A percentile compares a stretch with the other conserved stretches of the same genome.
These are phyloP conservation scores for Lochmaea crataegi DNA, from an alignment of 2,888 invertebrate species.

Conservation along the genomic window DNA sequence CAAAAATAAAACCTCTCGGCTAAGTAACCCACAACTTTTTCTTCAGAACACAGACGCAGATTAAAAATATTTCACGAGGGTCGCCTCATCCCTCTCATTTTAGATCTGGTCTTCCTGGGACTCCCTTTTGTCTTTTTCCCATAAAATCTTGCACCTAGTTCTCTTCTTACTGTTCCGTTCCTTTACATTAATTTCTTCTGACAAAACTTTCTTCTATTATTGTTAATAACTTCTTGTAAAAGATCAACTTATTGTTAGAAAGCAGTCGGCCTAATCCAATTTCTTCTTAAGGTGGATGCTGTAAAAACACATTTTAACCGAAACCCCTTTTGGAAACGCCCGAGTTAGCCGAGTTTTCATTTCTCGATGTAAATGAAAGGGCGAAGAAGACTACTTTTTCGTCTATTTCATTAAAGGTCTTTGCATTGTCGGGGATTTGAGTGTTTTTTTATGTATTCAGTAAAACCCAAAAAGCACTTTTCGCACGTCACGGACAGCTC, in stretches of 20 bases:
- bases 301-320: too few species aligned
- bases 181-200: too few species aligned
- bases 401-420: conserved; percentile 33
- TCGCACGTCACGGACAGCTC: conserved; percentile 27
- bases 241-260: too few species aligned
- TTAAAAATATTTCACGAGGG: background rate
- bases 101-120: too few species aligned
- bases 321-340: background rate
- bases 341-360: background rate
- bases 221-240: too few species aligned
- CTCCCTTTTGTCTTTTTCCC: too few species aligned
- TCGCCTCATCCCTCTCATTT: too few species aligned
- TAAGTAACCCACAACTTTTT: background rate
- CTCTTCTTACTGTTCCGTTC: too few species aligned
- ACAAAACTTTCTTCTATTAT: too few species aligned
- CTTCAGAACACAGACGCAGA: background rate
- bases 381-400: conserved; percentile 18
- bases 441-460: conserved; percentile 37
- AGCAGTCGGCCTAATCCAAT: too few species aligned
- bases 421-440: conserved; percentile 25
- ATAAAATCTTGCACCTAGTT: too few species aligned
- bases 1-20: conserved; percentile 13
- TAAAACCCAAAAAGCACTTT: conserved; percentile 28
- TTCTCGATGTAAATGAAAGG: conserved; percentile 8
- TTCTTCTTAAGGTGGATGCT: too few species aligned